Base-by-base conservation (phyloP, 2,888 invertebrate genomes). In the Agapostemon virescens region DNA sequence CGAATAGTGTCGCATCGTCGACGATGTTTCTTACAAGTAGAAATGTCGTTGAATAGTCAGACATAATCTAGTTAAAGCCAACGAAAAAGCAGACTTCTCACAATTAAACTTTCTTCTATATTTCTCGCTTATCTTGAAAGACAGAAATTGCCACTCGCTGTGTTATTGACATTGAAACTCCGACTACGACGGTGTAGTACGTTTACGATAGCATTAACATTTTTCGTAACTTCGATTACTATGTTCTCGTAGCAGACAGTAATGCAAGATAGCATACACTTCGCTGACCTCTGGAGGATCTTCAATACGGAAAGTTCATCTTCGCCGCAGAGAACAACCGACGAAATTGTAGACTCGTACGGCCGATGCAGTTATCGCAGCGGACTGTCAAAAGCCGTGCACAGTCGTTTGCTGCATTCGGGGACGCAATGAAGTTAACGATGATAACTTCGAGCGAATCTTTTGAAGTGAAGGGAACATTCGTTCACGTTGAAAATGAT, bases 401-500 rank as follows among this genome's bases (percentile, higher is more conserved):
- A 7, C 9, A 33, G 66, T 61, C 71, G 40, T 79, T 79, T 68
- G 55, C 77, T 42, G 36, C 45, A 4, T 23, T 17, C 36, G 30
- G 79, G 36, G 68, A 69, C 63, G 58, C 69, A 58, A 45, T 5
- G 69, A 58, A 78, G 66, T 78, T 69, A 80, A 69, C 78, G 80
- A 78, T 78, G 78, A 49, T 58, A 73, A 64, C 64, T 40, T 49
- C 73, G 80, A 58, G 69, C 73, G 40, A 73, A 78, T 80, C 79
- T 78, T 80, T 80, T 72, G 38, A 69, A 72, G 78, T 64, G 78
- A 69, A 64, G 69, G 69, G 78, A 66, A 78, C 38, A 64, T 71
- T 68, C 40, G 67, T 38, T 49, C 79, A 67, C 45, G 68, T 15
- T 74, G 79, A 79, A 79, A 79, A 74, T 71, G 81, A 79, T 74